These are phyloP conservation scores for Lymantria dispar DNA, from an alignment of 2,888 invertebrate species.

Conservation along the genomic window DNA sequence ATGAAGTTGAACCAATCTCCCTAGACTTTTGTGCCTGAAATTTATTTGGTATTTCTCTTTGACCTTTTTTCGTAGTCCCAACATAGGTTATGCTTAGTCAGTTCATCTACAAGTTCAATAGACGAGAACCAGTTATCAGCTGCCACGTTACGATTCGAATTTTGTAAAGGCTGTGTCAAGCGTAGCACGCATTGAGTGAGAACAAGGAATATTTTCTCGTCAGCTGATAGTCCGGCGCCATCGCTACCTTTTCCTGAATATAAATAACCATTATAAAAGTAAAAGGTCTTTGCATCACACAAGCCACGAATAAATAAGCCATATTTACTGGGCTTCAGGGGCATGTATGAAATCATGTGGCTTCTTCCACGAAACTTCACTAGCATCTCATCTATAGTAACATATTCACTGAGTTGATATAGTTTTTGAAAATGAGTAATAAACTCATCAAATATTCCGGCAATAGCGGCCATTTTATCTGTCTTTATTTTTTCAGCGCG, in stretches of 20 bases:
- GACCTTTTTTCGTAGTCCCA: neutral
- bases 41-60: neutral
- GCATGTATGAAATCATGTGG: conserved; percentile 26
- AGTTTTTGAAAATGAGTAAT: conserved; percentile 2
- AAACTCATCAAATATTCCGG: conserved; percentile 10
- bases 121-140: neutral
- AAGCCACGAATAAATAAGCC: conserved; percentile 1
- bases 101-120: too few species aligned
- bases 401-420: conserved; percentile 16
- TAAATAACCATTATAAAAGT: neutral
- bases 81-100: neutral
- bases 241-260: neutral
- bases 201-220: neutral
- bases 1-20: neutral
- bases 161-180: neutral
- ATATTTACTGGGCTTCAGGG: conserved; percentile 17
- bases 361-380: conserved; percentile 29
- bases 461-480: conserved; percentile 7
- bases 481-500: conserved; percentile 1
- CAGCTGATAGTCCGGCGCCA: neutral
- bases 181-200: neutral
- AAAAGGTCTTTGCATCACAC: neutral
- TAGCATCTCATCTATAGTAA: conserved; percentile 30
- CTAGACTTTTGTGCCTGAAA: neutral
- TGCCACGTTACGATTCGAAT: neutral